Base-by-base conservation (phyloP, 2,797 vertebrate genomes). In the Macroramphosus scolopax region DNA sequence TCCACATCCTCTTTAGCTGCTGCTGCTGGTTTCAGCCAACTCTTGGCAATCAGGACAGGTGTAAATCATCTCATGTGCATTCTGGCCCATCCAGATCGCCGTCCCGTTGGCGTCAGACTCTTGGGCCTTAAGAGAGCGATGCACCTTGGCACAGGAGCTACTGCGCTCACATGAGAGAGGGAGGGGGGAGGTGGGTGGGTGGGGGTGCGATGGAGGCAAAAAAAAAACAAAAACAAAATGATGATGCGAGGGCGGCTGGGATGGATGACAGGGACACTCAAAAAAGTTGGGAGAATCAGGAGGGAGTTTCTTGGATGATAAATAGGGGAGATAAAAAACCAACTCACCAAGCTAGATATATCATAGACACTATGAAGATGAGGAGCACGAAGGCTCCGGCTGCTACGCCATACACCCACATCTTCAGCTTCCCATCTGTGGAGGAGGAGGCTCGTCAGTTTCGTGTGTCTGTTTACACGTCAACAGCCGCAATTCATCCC, bases 321-420 rank as follows among this genome's bases (percentile, higher is more conserved):
- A 50, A 56, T 16, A 44, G 33, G 59, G 37, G 42, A 54, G 34
- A 48, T 50, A 70, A 63, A 34, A 74, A 72, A 76, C 36, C 31
- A 73, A 95, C 95, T 98, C 91, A 98, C 97, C 97, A 99, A 84
- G 95, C 96, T 89, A 99, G 92, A 90, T 98, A 99, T 90, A 95
- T 94, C 96, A 99, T 95, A 89, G 97, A 98, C 85, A 96, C 89
- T 90, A 99, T 88, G 91, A 99, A 99, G 87, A 98, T 89, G 88
- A 99, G 91, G 79, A 99, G 93, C 84, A 99, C 95, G 83, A 95
- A 91, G 67, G 91, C 94, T 68, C 96, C 96, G 17, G 95, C 95
- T 60, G 94, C 94, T 75, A 98, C 96, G 68, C 96, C 97, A 30
- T 97, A 99, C 84, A 99, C 97, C 97, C 97, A 99, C 81, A 95